Base-by-base conservation (phyloP, 2,797 vertebrate genomes). In the Dendrocincla tyrannina region DNA sequence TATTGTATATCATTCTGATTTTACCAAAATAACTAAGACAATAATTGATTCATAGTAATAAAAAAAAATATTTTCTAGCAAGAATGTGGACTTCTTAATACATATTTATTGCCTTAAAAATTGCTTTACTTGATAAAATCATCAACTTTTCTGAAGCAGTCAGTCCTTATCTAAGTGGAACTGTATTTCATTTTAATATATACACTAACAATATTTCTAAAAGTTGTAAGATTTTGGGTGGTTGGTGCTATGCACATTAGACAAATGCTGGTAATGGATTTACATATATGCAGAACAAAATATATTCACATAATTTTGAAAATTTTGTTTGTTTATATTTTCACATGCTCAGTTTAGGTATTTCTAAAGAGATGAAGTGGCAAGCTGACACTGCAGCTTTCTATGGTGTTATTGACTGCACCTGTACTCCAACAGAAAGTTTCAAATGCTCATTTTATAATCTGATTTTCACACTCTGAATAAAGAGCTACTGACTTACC, bases 401-500 rank as follows among this genome's bases (percentile, higher is more conserved):
- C n/a, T 70, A 4, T 62, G 18, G 6, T 30, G 56, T 8, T 33
- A 47, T 10, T 79, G 28, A 39, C 44, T 46, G 16, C 14, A 30
- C 3, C 77, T 88, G 46, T 69, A 52, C 14, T 44, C 11, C 12
- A 70, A 73, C 5, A 32, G 13, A 63, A 89, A 72, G 53, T 76
- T 96, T 80, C 23, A 91, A 77, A 47, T 88, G 4, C 33, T 87
- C 17, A 89, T 91, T 76, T 81, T 56, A 37, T 66, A 77, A 94
- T 66, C 22, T 81, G 17, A 62, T 74, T 77, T 84, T 85, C 39
- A 69, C 49, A 70, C 33, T 89, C 49, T 76, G 72, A 94, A 93
- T 85, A 49, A 91, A 95, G 50, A 87, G 9, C 27, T 94, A 55
- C 69, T 66, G 58, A 91, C 64, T 69, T 91, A 72, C 76, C 85